Evolutionary conservation across 2,888 invertebrate species (phyloP).

Genomic region (Phengaris alcon): DNA sequence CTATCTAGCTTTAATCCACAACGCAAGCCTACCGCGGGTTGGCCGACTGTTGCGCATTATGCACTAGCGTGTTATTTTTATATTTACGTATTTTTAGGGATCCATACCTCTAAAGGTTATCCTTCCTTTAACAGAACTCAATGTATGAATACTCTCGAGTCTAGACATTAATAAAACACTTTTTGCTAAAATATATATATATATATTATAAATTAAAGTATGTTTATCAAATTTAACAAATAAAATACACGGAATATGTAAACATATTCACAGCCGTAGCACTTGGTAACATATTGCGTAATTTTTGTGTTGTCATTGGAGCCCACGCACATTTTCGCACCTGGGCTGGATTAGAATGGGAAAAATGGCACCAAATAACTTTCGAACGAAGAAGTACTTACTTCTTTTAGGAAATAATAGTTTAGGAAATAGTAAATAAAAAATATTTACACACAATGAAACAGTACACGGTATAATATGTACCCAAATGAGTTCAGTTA

Average conservation of each 20-base stretch:
- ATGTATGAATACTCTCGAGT: no score
- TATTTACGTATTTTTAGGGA: no score
- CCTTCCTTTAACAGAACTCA: no score
- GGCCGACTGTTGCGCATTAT: no score
- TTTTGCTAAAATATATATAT: not conserved
- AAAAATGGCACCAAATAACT: slow-evolving; percentile 1
- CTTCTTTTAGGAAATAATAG: not conserved
- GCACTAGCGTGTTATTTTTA: no score
- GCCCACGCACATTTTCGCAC: slow-evolving; percentile 2
- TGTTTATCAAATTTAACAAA: not conserved
- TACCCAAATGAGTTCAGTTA: slow-evolving; percentile 33
- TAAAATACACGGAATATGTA: no score
- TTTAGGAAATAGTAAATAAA: not conserved
- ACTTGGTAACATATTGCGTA: slow-evolving; percentile 8
- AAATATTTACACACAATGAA: slow-evolving; percentile 12
- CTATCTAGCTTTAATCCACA: no score
- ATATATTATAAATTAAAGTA: not conserved
- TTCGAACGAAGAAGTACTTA: not conserved
- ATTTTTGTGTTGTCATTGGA: not conserved
- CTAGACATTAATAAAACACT: not conserved
- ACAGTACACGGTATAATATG: not conserved
- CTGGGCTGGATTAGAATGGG: not conserved
- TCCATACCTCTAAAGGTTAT: no score
- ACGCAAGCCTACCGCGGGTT: no score
- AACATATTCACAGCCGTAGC: not conserved